Base-by-base conservation (phyloP, 2,797 vertebrate species). In the Ctenopoma multispine region DNA sequence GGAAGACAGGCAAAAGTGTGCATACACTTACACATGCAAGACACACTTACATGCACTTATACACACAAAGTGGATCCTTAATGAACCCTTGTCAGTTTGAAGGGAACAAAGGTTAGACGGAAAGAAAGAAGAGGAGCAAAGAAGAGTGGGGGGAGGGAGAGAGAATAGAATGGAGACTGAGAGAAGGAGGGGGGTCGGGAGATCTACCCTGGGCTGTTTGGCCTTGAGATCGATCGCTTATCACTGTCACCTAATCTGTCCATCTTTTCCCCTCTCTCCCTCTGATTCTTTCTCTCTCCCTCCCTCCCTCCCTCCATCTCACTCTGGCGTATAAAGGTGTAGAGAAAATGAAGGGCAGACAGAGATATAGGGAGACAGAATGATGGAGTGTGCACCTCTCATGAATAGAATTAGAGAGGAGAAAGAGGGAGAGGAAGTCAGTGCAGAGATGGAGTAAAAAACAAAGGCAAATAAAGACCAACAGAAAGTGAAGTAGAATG, bases 141-240 rank as follows among this genome's bases (percentile, higher is more conserved):
- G 49, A 77, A 74, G 69, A 38, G 77, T 31, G 20, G 40, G 6
- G 14, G 38, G 29, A 67, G 56, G 77, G 67, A 47, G 59, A 51
- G 63, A 62, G 69, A 79, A 69, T 71, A 58, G 68, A 79, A 63
- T 48, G 53, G 67, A 23, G n/a, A 12, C 18, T 9, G 50, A 9
- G 24, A 20, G 11, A 6, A 5, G 20, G 17, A 18, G 10, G 17
- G 51, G 57, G 43, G 15, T 43, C 10, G 63, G 55, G 58, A 48
- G 77, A 40, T 79, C 75, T 80, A 86, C 77, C 65, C 75, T 47
- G 66, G 79, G 81, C 83, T 84, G 83, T 90, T 88, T 90, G 90
- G 92, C 89, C 91, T 90, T 80, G 87, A 88, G 92, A 90, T 93
- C 89, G 89, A 93, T 93, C 79, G 83, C 92, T 92, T 90, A 93